Conservation (phyloP, 2,113 vertebrate genomes). For the Neofelis nebulosa region DNA sequence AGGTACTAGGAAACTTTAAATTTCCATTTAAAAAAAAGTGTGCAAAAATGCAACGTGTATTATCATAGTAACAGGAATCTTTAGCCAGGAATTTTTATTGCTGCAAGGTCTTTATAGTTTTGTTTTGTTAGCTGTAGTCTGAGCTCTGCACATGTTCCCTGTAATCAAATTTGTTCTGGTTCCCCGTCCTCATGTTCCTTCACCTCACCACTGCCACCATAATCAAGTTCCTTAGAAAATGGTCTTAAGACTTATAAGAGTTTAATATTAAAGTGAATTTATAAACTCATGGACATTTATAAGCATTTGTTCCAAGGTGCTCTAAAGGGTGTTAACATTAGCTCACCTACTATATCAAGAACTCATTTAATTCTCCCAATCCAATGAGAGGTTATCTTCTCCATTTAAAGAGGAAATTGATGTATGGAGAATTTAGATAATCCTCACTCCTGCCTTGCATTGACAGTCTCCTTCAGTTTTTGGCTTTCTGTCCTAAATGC, state of each 20-base stretch:
- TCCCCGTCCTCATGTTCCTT: background rate
- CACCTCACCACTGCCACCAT: background rate
- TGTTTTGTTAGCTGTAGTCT: background rate
- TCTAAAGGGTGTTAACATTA: background rate
- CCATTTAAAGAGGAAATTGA: background rate
- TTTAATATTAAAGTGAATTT: background rate
- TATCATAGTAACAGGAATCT: background rate
- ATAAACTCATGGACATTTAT: background rate
- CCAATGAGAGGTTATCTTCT: background rate
- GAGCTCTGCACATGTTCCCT: background rate
- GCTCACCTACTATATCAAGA: background rate
- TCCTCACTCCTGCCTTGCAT: background rate
- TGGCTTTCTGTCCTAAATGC: background rate
- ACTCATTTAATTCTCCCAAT: background rate
- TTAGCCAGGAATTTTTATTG: background rate
- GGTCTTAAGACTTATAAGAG: background rate
- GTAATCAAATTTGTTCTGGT: background rate
- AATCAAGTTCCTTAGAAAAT: background rate
- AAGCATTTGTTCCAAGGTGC: background rate
- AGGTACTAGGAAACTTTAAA: background rate
- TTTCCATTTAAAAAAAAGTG: no score
- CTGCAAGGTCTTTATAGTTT: background rate
- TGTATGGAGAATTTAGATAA: background rate
- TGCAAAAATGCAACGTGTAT: background rate
- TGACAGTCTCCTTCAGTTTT: background rate